Base-by-base conservation (phyloP, 2,113 vertebrate genomes). In the Gavialis gangeticus region DNA sequence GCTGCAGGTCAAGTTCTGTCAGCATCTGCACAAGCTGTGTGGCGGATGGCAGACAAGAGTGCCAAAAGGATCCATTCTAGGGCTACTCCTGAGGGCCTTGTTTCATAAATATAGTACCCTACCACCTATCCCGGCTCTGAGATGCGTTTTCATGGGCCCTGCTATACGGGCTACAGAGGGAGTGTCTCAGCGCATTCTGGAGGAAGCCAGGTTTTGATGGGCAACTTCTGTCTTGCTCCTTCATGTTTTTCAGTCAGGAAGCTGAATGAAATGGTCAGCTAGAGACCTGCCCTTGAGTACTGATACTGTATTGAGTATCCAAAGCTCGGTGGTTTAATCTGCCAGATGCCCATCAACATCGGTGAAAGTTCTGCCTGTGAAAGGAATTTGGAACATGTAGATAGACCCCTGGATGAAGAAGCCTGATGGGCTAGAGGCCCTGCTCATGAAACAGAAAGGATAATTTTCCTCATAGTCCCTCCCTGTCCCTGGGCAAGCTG, bases 251-350 rank as follows among this genome's bases (percentile, higher is more conserved):
- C 90, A 46, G 83, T 83, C 78, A 75, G 58, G 14, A 69, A 85
- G 69, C 34, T 46, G 69, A 73, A 37, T 7, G 3, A 19, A 24
- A 37, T 54, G 77, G 1, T 22, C 30, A 46, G 30, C 60, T 60
- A 34, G 27, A 75, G 75, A 30, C n/a, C 60, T 77, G 1, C 0
- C 5, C 59, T 46, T 22, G 28, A 82, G n/a, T 93, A 11, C 79
- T 85, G 79, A 60, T 90, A 55, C 94, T 73, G 1, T 80, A 79
- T 67, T 84, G 22, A 19, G 4, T 54, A 58, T 30, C 64, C 79
- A 94, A 93, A 93, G 94, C 88, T 95, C 81, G n/a, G 77, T 86
- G 90, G 21, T 92, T 85, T 12, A 73, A 37, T 63, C 86, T 87
- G 75, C 64, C 86, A 79, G 64, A 82, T 69, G 67, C 0, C 0